Conservation (phyloP, 2,113 vertebrate genomes). For the Catharus bicknelli region DNA sequence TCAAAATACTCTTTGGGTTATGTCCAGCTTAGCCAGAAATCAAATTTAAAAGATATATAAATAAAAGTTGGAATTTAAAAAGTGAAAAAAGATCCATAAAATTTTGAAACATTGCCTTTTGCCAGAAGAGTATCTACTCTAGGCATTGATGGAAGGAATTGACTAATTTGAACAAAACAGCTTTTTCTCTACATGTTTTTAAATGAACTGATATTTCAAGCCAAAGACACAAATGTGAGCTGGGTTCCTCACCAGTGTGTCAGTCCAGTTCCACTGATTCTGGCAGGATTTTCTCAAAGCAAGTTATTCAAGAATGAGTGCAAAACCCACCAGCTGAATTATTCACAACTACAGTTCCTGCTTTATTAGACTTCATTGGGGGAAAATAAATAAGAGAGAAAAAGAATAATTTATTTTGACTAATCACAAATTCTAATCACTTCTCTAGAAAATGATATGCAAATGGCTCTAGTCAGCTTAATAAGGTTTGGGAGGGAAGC, state of each 20-base stretch:
- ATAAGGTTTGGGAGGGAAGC: conserved; percentile 15
- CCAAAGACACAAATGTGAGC: not conserved
- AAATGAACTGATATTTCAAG: not conserved
- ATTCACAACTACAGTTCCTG: not conserved
- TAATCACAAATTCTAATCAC: conserved; percentile 49
- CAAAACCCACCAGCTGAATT: not conserved
- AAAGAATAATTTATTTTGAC: not conserved
- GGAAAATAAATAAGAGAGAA: not conserved
- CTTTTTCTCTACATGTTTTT: not conserved
- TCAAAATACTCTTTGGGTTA: not conserved
- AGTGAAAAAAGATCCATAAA: not conserved
- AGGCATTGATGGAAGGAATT: not conserved
- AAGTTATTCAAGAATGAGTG: not conserved
- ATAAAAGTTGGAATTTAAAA: not conserved
- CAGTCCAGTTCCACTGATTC: not conserved
- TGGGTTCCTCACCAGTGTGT: not conserved
- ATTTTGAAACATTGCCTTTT: not conserved
- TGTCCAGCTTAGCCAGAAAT: not conserved
- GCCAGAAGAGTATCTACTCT: not conserved
- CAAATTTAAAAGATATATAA: not conserved
- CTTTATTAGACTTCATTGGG: not conserved
- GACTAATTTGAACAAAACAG: not conserved
- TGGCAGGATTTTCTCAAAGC: not conserved
- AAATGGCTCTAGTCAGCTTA: conserved; percentile 14
- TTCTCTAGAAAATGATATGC: not conserved